Evolutionary conservation across 2,888 invertebrate genomes (phyloP).

Genomic region (Odontomyia ornata): DNA sequence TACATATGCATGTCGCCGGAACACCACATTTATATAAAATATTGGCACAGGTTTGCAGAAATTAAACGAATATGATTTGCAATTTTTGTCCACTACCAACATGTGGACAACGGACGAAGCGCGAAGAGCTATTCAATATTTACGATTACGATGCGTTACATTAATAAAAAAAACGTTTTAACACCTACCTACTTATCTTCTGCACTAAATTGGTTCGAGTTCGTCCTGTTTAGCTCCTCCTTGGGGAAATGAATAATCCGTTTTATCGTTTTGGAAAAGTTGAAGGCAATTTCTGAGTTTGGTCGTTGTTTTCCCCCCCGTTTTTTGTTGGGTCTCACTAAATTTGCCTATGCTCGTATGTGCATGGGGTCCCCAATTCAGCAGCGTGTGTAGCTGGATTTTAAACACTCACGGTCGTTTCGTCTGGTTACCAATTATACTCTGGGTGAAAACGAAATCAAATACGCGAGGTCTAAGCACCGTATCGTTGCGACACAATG

Average conservation of each 20-base stretch:
- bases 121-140: conserved; percentile 31
- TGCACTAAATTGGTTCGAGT: not conserved
- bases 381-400: not conserved
- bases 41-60: conserved; percentile 8
- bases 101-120: not conserved
- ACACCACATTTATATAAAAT: not conserved
- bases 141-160: not conserved
- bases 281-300: not conserved
- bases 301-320: not conserved
- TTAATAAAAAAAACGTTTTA: not conserved
- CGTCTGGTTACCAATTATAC: not conserved
- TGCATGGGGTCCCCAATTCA: not conserved
- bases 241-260: not conserved
- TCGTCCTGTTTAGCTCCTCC: not conserved
- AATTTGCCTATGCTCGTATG: not conserved
- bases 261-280: not conserved
- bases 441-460: conserved; percentile 1
- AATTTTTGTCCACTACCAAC: not conserved
- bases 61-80: not conserved
- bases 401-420: not conserved
- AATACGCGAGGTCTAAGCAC: not conserved
- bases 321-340: not conserved
- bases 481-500: conserved; percentile 24
- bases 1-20: conserved; percentile 7
- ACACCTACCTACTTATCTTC: not conserved